These are phyloP conservation scores for Vanessa atalanta DNA, from an alignment of 1,140 invertebrate species.

Conservation along the genomic window DNA sequence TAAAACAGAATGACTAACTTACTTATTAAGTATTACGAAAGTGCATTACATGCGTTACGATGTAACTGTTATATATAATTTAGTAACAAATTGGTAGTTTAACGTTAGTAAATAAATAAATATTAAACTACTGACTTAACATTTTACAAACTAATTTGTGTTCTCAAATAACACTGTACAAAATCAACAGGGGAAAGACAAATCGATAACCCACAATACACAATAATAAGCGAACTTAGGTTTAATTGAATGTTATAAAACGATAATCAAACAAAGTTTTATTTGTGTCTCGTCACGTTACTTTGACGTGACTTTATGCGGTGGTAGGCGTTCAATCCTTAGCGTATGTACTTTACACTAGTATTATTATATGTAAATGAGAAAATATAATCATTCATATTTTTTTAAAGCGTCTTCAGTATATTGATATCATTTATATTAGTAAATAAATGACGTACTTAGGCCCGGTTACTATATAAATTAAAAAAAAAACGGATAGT, in stretches of 20 bases:
- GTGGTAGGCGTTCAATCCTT: neutral
- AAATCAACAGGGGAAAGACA: slow-evolving; percentile 11
- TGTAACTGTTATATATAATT: slow-evolving; percentile 60
- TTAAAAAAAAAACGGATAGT: too few relatives aligned
- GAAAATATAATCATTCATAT: slow-evolving; percentile 3
- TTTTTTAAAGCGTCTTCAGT: slow-evolving; percentile 13
- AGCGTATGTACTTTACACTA: neutral
- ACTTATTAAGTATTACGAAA: slow-evolving; percentile 60
- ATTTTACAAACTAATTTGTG: slow-evolving; percentile 54
- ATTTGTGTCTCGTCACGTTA: neutral
- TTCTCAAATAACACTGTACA: slow-evolving; percentile 19
- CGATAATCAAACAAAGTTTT: neutral
- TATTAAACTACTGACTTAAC: slow-evolving; percentile 58
- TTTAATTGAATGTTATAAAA: slow-evolving; percentile 3
- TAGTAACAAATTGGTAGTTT: slow-evolving; percentile 59
- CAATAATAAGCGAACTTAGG: neutral
- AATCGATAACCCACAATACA: neutral
- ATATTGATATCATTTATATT: neutral
- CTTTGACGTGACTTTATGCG: neutral
- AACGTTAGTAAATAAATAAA: slow-evolving; percentile 66
- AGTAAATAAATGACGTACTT: slow-evolving; percentile 1
- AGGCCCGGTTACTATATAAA: neutral
- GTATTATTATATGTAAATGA: neutral
- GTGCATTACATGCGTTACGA: slow-evolving; percentile 68
- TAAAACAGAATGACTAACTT: slow-evolving; percentile 72